phyloP scores from a whole-genome alignment of 2,888 invertebrate genomes.

The Drosophila trichaetosa region DNA sequence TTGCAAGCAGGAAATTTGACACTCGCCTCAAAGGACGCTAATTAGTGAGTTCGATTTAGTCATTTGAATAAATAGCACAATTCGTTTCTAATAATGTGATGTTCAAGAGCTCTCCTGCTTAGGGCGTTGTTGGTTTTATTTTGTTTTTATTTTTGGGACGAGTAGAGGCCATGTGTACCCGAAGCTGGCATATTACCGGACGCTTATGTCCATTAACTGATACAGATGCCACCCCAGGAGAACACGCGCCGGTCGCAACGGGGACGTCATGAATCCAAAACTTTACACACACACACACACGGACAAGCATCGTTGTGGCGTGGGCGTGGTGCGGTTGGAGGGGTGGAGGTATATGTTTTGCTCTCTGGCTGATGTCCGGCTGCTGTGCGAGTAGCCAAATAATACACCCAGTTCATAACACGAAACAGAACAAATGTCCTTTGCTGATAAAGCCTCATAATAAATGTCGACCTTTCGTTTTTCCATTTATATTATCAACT shows the following conservation, averaged over 20 bases:
- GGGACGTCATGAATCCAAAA: slow-evolving; percentile 59
- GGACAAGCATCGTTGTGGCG: slow-evolving; percentile 23
- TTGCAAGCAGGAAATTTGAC: neutral
- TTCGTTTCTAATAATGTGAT: neutral
- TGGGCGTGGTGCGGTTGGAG: neutral
- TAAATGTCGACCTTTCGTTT: slow-evolving; percentile 85
- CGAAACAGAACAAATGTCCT: slow-evolving; percentile 83
- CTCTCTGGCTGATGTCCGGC: slow-evolving; percentile 44
- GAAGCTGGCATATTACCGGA: slow-evolving; percentile 71
- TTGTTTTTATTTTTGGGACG: slow-evolving; percentile 4
- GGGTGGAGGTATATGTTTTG: slow-evolving; percentile 6
- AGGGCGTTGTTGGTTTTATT: neutral
- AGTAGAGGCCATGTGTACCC: slow-evolving; percentile 40
- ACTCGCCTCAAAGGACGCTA: neutral
- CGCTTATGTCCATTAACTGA: slow-evolving; percentile 70
- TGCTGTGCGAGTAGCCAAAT: slow-evolving; percentile 64
- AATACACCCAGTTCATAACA: slow-evolving; percentile 74
- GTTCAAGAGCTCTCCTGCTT: neutral
- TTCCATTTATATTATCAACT: slow-evolving; percentile 84
- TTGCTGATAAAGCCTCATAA: slow-evolving; percentile 84
- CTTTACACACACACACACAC: slow-evolving; percentile 42
- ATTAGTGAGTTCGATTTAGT: slow-evolving; percentile 3
- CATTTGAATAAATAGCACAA: neutral
- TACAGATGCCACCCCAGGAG: slow-evolving; percentile 79
- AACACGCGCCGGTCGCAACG: slow-evolving; percentile 44